Evolutionary conservation across 2,113 vertebrate genomes (phyloP), one percentile per base, ranked within the genome.

Genomic region (Odobenus rosmarus): DNA sequence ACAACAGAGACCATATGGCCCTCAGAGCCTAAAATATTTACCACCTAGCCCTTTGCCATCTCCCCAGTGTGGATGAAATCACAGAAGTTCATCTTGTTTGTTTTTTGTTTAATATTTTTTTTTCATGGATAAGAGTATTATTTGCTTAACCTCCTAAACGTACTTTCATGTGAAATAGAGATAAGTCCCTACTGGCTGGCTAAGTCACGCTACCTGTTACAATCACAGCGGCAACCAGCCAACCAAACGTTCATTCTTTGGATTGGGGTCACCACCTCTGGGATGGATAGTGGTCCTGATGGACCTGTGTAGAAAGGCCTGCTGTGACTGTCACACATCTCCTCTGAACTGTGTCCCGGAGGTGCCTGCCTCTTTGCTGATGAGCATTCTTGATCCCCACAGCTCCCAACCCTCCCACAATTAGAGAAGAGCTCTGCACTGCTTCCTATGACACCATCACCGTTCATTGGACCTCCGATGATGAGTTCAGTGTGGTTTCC

Each of bases 391-490:
- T 92, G 51, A n/a, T 85, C 39, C 89, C 90, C 62, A 88, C 99
- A 99, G 99, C 99, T 93, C 99, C 99, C 82, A 99, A 99, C 98
- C 99, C 99, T 69, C 99, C 99, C 57, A 99, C 99, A 69, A 99
- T 99, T 98, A 99, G 99, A 57, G 99, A 99, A 99, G 99, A 99
- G 97, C 99, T 99, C 89, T 99, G 99, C 92, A 99, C 99, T 3
- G 99, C 99, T 76, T 99, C 99, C 3, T 99, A 99, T 61, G 99
- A 99, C 97, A 99, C 99, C 4, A 99, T 99, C 97, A 99, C 99
- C 3, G 99, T 99, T 83, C 99, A 99, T 98, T 99, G 99, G 99
- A 99, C 99, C 0, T 99, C 99, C 0, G 99, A 99, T 53, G 99
- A 99, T 74, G 99, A 99, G 97, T 99, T 99, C 98, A 99, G 99